phyloP scores from a whole-genome alignment of 2,113 vertebrate species.

The Oenanthe melanoleuca region DNA sequence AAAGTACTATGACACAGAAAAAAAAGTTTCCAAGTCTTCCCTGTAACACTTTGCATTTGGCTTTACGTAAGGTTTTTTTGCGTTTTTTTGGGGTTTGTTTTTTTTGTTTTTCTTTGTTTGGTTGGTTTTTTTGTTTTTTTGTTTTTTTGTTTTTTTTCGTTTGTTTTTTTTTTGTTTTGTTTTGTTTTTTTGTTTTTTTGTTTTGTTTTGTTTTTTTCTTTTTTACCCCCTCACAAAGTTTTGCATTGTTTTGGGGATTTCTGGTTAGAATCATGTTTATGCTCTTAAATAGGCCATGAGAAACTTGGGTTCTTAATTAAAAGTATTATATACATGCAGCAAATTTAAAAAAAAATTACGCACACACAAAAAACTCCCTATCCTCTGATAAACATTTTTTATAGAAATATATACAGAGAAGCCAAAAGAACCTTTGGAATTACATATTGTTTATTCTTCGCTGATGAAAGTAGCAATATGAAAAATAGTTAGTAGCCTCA shows the following conservation, averaged over 20 bases:
- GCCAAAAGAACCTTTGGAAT: not conserved
- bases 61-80: not conserved
- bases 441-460: not conserved
- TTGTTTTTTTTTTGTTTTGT: not conserved
- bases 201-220: not conserved
- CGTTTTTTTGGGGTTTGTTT: too few species aligned
- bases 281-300: not conserved
- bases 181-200: not conserved
- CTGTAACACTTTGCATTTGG: not conserved
- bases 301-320: not conserved
- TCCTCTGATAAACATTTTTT: not conserved
- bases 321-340: not conserved
- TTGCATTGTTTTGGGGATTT: not conserved
- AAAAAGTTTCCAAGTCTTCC: not conserved
- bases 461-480: not conserved
- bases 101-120: too few species aligned
- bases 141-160: not conserved
- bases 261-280: not conserved
- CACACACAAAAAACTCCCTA: accelerated
- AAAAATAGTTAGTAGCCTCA: not conserved
- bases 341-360: not conserved
- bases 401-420: not conserved
- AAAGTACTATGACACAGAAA: not conserved
- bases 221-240: not conserved
- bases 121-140: not conserved